Evolutionary conservation across 2,113 vertebrate genomes (phyloP).

Genomic region (Cacatua alba): DNA sequence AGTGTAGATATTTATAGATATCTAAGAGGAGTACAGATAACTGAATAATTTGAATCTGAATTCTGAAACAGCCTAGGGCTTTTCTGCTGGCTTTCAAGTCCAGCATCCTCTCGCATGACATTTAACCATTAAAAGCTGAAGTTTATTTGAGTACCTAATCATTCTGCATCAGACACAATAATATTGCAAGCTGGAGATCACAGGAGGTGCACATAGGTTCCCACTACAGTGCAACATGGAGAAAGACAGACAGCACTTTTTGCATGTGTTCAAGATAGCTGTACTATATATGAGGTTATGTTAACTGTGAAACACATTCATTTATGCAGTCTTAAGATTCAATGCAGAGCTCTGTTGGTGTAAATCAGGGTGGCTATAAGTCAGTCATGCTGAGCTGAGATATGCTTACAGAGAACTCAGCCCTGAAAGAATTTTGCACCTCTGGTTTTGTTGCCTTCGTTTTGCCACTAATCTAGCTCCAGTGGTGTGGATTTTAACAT

Average conservation of each 20-base stretch:
- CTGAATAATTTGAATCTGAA: slow-evolving; percentile 69
- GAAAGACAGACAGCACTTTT: neutral
- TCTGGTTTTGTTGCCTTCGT: neutral
- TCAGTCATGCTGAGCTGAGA: neutral
- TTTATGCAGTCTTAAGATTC: slow-evolving; percentile 32
- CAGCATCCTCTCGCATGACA: slow-evolving; percentile 42
- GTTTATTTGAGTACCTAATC: slow-evolving; percentile 34
- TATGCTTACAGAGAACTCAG: neutral
- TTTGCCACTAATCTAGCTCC: neutral
- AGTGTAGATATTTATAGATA: slow-evolving; percentile 72
- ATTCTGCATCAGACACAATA: neutral
- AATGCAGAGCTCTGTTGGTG: neutral
- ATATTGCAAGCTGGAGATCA: neutral
- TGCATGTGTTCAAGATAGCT: neutral
- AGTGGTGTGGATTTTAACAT: neutral
- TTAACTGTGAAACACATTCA: slow-evolving; percentile 49
- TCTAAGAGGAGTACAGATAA: slow-evolving; percentile 54
- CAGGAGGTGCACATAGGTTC: neutral
- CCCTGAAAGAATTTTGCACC: neutral
- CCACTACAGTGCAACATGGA: neutral
- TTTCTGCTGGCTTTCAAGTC: slow-evolving; percentile 58
- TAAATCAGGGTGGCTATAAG: neutral
- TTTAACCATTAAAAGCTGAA: slow-evolving; percentile 48
- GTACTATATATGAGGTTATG: neutral
- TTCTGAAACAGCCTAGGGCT: slow-evolving; percentile 64